phyloP scores from a whole-genome alignment of 2,113 vertebrate species.

The Bungarus multicinctus region DNA sequence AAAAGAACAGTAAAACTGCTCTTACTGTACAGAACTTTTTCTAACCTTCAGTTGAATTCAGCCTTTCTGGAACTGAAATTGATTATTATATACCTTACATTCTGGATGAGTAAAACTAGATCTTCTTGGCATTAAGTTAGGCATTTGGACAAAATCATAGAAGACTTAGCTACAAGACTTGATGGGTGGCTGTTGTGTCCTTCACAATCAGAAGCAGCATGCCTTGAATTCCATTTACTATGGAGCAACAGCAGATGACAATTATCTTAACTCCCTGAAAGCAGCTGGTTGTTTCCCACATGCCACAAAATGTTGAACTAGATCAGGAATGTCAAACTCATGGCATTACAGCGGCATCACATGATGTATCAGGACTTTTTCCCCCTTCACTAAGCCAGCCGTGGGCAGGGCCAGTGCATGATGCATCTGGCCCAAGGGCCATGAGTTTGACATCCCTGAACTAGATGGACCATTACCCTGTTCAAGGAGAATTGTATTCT shows the following conservation, averaged over 20 bases:
- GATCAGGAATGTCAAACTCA: not conserved
- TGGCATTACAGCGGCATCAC: too few species aligned
- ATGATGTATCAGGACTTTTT: too few species aligned
- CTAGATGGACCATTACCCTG: not conserved
- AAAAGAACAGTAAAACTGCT: not conserved
- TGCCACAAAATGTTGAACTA: not conserved
- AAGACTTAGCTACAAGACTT: not conserved
- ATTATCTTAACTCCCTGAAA: not conserved
- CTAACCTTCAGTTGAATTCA: not conserved
- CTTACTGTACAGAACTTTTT: not conserved
- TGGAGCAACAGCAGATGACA: not conserved
- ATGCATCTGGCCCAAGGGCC: too few species aligned
- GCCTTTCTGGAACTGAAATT: not conserved
- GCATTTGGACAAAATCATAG: not conserved
- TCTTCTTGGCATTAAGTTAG: not conserved
- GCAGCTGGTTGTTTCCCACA: not conserved
- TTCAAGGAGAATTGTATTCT: not conserved
- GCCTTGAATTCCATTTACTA: not conserved
- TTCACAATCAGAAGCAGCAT: not conserved
- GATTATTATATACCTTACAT: not conserved
- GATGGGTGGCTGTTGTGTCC: not conserved
- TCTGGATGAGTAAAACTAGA: not conserved
- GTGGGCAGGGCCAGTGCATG: too few species aligned
- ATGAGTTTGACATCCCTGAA: too few species aligned
- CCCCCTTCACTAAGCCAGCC: too few species aligned